Evolutionary conservation across 2,797 vertebrate genomes (phyloP), one percentile per base, ranked within the genome.

Genomic region (Mormyrops boulengeri): DNA sequence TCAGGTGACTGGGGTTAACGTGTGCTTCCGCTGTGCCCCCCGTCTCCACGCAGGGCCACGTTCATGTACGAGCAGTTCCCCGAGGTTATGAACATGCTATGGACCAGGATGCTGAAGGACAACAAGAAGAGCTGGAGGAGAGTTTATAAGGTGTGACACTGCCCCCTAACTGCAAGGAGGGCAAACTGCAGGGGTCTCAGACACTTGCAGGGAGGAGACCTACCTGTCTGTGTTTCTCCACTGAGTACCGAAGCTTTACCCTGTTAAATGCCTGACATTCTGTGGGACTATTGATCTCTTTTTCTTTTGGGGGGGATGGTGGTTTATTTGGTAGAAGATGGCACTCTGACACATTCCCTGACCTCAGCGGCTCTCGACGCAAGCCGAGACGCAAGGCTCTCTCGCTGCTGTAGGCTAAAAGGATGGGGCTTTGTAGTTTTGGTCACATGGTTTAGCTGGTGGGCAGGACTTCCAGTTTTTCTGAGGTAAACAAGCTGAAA

Each of bases 61-160:
- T 98, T 97, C 92, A 98, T 97, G 97, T 98, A 97, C 50, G 97
- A 98, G 92, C 97, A 97, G 92, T 98, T 98, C 92, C 97, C 97
- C 90, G 97, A 98, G 90, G 96, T 97, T 89, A 97, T 97, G 96
- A 98, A 97, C 93, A 98, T 98, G 97, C 95, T 98, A 92, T 98
- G 97, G 97, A 95, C 95, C 91, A 94, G 97, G 92, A 98, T 97
- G 97, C 95, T 98, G 92, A 97, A 97, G 94, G 97, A 98, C 92
- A 98, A 97, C 93, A 97, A 97, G 94, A 97, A 97, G 95, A 97
- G 97, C 91, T 98, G 97, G 97, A 96, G 97, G 90, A 96, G 98
- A 96, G 98, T 99, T 93, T 99, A 99, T 94, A 99, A 99, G 97
- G 98, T 99, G 89, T 93, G 95, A 90, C 19, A 84, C 11, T 73